Base-by-base conservation (phyloP, 1,140 invertebrate genomes). In the Formica selysi region DNA sequence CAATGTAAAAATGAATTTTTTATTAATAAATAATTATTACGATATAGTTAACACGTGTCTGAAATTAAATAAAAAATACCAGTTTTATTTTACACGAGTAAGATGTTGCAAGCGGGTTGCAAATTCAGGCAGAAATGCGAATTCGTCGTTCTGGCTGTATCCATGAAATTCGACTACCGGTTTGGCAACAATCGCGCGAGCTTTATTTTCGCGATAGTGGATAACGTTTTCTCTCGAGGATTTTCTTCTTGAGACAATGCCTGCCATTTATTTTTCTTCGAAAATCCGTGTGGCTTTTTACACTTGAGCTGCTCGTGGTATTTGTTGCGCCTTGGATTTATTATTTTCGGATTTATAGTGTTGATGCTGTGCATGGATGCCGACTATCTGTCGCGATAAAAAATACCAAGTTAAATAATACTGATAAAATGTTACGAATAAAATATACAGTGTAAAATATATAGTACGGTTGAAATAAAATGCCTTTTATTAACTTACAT, bases 191-290 rank as follows among this genome's bases (percentile, higher is more conserved):
- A 73, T 73, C 26, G 54, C 36, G 19, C 68, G 38, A 61, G 79
- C 67, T 22, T 22, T 22, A 22, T 83, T 83, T 71, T 59, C 65
- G 36, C 67, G 29, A 81, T 81, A 73, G 67, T 54, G 79, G 79
- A 81, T 81, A 81, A 73, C 79, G 54, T 81, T 61, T 19, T 73
- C 79, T 44, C 51, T 44, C 41, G 79, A 38, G 61, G 79, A 83
- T 74, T 83, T 83, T 62, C 32, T 74, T 59, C 76, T 78, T 48
- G 79, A 83, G 79, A 83, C 54, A 83, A 83, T 83, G 38, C 38
- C 26, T 38, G 67, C 68, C 68, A 83, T 83, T 83, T 83, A 83
- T 83, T 83, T 83, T 61, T 83, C 79, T 81, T 81, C 54, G 68
- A 74, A 83, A 83, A 74, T 83, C 79, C 79, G 26, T 57, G 41